Conservation (phyloP, 2,113 vertebrate genomes). For the Acanthisitta chloris region DNA sequence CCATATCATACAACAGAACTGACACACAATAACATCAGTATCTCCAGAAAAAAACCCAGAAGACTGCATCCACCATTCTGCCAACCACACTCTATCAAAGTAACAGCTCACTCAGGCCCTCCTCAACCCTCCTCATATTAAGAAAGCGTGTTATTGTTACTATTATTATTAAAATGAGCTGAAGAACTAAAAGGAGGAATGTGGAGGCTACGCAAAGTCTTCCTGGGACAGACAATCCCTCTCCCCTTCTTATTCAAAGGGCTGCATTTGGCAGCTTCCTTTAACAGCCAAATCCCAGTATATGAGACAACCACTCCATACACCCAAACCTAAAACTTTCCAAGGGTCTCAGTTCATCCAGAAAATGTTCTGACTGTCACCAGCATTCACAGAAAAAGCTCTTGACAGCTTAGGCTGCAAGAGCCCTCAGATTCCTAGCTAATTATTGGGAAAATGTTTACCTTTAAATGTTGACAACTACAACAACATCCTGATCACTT, state of each 20-base stretch:
- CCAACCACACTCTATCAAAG: background rate
- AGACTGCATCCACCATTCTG: background rate
- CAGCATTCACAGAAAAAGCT: background rate
- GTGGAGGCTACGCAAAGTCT: background rate
- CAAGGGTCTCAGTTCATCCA: background rate
- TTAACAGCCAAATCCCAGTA: background rate
- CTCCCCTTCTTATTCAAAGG: background rate
- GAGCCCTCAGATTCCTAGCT: background rate
- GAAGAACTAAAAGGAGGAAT: background rate
- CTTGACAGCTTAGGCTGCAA: background rate
- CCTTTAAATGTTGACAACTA: background rate
- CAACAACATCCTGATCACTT: background rate
- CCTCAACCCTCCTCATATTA: background rate
- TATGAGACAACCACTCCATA: rapidly evolving
- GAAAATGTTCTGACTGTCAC: background rate
- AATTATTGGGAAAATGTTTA: background rate
- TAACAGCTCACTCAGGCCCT: background rate
- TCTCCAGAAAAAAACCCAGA: background rate
- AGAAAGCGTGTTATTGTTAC: background rate
- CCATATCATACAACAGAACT: background rate
- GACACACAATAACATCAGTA: background rate
- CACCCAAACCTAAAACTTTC: background rate
- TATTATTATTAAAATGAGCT: background rate
- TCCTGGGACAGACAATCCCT: background rate
- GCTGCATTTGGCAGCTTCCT: background rate